Evolutionary conservation across 2,797 vertebrate genomes (phyloP).

Genomic region (Brachyalestes nurse): DNA sequence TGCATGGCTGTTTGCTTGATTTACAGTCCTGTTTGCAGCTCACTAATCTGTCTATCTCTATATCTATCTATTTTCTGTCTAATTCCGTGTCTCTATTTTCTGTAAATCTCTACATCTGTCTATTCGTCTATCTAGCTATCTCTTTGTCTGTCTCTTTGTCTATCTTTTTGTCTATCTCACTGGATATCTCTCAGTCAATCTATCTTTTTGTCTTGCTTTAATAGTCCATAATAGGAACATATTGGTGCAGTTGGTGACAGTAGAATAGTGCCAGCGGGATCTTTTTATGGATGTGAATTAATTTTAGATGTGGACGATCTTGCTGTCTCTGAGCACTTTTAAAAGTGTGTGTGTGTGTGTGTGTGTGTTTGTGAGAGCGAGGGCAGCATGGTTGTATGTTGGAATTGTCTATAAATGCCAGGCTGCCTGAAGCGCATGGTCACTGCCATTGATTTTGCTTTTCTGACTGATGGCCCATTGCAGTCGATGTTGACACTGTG

Average conservation of each 20-base stretch:
- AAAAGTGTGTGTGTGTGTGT: conserved; percentile 6
- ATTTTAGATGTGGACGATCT: too few relatives aligned
- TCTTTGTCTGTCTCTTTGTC: not conserved
- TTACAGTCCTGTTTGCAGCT: too few relatives aligned
- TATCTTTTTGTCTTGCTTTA: not conserved
- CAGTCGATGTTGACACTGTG: conserved; percentile 18
- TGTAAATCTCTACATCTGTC: not conserved
- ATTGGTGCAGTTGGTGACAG: too few relatives aligned
- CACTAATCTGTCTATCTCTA: too few relatives aligned
- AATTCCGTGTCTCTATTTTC: too few relatives aligned
- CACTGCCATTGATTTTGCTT: conserved; percentile 15
- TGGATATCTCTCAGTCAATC: not conserved
- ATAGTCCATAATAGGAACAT: too few relatives aligned
- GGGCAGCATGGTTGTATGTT: conserved; percentile 15
- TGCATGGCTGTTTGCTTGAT: too few relatives aligned
- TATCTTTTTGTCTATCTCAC: not conserved
- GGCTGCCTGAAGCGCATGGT: conserved; percentile 15
- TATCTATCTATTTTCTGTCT: too few relatives aligned
- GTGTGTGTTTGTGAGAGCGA: not conserved
- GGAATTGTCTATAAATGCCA: conserved; percentile 9
- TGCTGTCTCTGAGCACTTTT: not conserved
- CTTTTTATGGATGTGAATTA: too few relatives aligned
- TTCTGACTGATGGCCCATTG: conserved; percentile 16
- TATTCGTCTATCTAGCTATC: not conserved
- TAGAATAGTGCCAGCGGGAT: too few relatives aligned